These are phyloP conservation scores for Autographa pulchrina DNA, from an alignment of 2,888 invertebrate species.

Conservation along the genomic window DNA sequence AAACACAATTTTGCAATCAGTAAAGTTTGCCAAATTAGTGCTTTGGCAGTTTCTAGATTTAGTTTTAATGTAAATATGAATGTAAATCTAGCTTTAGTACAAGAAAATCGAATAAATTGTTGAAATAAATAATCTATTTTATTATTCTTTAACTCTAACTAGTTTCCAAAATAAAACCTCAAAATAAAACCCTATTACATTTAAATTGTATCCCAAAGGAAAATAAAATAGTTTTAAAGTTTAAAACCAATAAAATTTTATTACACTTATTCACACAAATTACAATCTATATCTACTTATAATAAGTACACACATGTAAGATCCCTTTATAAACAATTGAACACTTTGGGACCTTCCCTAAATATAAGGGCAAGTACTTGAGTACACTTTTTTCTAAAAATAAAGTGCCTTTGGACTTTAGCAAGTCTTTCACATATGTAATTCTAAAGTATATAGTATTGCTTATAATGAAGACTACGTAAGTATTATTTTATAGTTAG, in stretches of 20 bases:
- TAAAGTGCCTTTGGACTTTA: slow-evolving; percentile 57
- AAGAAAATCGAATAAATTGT: slow-evolving; percentile 14
- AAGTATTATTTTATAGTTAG: slow-evolving; percentile 34
- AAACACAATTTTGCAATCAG: not conserved
- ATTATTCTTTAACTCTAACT: not conserved
- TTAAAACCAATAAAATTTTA: slow-evolving; percentile 48
- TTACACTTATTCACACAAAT: slow-evolving; percentile 49
- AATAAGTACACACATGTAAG: slow-evolving; percentile 39
- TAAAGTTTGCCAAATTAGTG: not conserved
- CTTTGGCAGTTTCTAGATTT: not conserved
- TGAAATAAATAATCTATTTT: not conserved
- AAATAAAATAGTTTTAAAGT: slow-evolving; percentile 9
- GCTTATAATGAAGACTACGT: slow-evolving; percentile 51
- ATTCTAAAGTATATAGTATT: slow-evolving; percentile 54
- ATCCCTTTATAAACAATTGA: slow-evolving; percentile 68
- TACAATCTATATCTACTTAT: slow-evolving; percentile 44
- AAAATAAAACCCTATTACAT: not conserved
- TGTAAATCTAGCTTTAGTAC: not conserved
- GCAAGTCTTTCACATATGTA: slow-evolving; percentile 36
- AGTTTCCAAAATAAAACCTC: too few species aligned
- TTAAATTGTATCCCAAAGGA: too few species aligned
- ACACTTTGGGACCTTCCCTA: slow-evolving; percentile 65
- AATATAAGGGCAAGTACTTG: slow-evolving; percentile 43
- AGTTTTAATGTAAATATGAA: slow-evolving; percentile 6
- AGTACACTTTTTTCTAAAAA: slow-evolving; percentile 64